Evolutionary conservation across 2,888 invertebrate genomes (phyloP).

Genomic region (Nemoura dubitans): DNA sequence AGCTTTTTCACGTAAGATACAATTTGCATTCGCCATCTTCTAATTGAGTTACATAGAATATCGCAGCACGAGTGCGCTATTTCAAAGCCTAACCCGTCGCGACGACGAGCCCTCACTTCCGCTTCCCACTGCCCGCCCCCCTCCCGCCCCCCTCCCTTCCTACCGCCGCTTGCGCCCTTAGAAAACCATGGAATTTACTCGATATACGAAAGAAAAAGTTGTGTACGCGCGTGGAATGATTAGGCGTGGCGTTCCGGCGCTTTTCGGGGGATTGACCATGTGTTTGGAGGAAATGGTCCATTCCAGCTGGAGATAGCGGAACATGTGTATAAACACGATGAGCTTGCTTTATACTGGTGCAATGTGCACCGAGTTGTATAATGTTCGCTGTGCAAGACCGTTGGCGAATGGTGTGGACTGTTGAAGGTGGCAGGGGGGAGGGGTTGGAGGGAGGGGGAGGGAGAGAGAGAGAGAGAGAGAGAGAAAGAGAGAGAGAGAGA

Average conservation of each 20-base stretch:
- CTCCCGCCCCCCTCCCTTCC: not conserved
- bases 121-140: not conserved
- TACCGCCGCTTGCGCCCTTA: too few relatives aligned
- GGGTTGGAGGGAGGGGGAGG: too few relatives aligned
- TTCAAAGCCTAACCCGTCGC: not conserved
- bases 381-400: not conserved
- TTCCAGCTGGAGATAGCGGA: not conserved
- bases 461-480: too few relatives aligned
- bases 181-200: not conserved
- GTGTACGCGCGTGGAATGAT: too few relatives aligned
- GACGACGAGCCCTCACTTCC: not conserved
- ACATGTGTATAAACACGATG: not conserved
- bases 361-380: not conserved
- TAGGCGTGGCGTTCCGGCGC: not conserved
- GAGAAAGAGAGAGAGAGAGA: too few relatives aligned
- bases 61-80: not conserved
- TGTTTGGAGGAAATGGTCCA: not conserved
- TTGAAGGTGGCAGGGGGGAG: too few relatives aligned
- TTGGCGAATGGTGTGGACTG: not conserved
- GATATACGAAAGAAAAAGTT: too few relatives aligned
- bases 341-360: not conserved
- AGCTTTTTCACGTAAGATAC: conserved; percentile 33
- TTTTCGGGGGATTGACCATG: not conserved
- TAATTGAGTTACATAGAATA: not conserved
- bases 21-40: conserved; percentile 26